Conservation (phyloP, 2,888 invertebrate species). For the Muschampia plurimacula region DNA sequence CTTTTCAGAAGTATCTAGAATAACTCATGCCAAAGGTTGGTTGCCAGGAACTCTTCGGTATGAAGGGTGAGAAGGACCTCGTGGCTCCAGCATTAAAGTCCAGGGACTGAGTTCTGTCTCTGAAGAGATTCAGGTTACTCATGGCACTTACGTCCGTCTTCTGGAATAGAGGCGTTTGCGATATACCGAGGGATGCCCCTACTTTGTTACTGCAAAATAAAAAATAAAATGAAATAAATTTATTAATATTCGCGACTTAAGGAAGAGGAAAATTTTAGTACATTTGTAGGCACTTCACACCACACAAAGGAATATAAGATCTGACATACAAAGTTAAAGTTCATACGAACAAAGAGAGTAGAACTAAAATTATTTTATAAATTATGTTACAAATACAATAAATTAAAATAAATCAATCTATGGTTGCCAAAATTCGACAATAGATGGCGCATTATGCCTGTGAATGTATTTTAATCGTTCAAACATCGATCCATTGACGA, state of each 20-base stretch:
- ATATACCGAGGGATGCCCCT: constrained; percentile 51
- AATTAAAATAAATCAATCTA: no score
- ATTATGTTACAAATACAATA: no score
- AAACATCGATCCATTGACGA: no score
- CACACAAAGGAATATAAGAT: no score
- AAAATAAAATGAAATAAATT: background rate
- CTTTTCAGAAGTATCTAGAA: constrained; percentile 45
- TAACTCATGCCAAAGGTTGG: constrained; percentile 48
- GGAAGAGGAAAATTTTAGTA: background rate
- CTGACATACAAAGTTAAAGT: no score
- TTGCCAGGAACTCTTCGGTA: constrained; percentile 51
- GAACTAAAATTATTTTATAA: no score
- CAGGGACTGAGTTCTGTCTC: constrained; percentile 51
- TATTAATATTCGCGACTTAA: background rate
- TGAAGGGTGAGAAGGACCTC: constrained; percentile 51
- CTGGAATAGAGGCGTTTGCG: constrained; percentile 53
- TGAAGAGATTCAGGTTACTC: constrained; percentile 56
- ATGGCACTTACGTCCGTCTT: constrained; percentile 55
- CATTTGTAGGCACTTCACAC: no score
- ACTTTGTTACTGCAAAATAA: constrained; percentile 53
- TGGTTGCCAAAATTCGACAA: no score
- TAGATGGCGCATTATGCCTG: no score
- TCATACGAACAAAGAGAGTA: no score
- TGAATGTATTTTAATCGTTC: no score
- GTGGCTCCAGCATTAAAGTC: constrained; percentile 55